A percentile compares a stretch with the other conserved stretches of the same genome.
Evolutionary conservation across 2,888 invertebrate species (phyloP).

Genomic region (Syrphus vitripennis): DNA sequence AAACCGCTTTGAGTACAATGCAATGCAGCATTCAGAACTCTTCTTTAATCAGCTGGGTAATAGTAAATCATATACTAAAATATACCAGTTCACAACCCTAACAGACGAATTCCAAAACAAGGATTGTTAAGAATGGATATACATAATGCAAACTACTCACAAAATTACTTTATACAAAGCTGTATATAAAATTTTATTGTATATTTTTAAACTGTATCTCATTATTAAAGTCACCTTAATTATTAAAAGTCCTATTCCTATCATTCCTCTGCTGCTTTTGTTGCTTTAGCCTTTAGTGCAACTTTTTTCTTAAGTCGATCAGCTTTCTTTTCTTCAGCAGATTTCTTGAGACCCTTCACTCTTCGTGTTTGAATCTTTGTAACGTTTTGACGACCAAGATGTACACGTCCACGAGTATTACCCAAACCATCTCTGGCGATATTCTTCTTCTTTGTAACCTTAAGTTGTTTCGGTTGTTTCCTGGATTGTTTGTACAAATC

Average conservation of each 20-base stretch:
- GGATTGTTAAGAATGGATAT: too few species aligned
- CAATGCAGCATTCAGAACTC: too few species aligned
- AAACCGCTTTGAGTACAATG: too few species aligned
- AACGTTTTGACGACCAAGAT: constrained; percentile 94
- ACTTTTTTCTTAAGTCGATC: constrained; percentile 83
- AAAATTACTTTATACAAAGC: background rate
- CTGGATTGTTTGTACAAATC: constrained; percentile 93
- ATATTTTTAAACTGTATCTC: constrained; percentile 7
- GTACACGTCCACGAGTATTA: constrained; percentile 94
- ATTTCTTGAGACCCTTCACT: constrained; percentile 93
- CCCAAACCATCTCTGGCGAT: constrained; percentile 93
- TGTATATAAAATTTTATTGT: constrained; percentile 1
- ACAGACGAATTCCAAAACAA: too few species aligned
- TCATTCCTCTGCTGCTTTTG: constrained; percentile 72
- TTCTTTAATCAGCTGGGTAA: too few species aligned
- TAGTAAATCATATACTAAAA: too few species aligned
- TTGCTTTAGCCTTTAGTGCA: constrained; percentile 75
- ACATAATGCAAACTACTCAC: background rate
- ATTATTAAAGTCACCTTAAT: constrained; percentile 14
- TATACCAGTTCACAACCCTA: too few species aligned
- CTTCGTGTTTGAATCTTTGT: constrained; percentile 91
- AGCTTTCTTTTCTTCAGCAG: constrained; percentile 86
- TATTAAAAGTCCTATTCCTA: constrained; percentile 21
- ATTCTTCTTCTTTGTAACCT: constrained; percentile 94
- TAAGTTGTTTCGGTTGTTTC: constrained; percentile 89